These are phyloP conservation scores for Drosophila suzukii DNA, from an alignment of 1,140 invertebrate species.

Conservation along the genomic window DNA sequence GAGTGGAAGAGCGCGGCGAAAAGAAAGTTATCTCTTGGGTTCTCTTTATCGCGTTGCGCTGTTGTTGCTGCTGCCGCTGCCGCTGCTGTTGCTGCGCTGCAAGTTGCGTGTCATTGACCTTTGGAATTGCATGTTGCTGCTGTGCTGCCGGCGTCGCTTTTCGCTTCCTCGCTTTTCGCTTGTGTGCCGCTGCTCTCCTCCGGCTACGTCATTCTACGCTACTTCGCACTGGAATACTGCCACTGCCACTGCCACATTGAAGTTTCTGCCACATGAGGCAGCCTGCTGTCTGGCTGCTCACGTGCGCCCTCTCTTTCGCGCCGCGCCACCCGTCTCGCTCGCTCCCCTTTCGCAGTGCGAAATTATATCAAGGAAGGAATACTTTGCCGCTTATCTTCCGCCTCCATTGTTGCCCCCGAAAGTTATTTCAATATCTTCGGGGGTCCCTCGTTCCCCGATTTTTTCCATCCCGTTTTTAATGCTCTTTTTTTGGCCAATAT, in stretches of 20 bases:
- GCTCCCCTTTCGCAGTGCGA: constrained; percentile 44
- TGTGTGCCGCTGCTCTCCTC: constrained; percentile 50
- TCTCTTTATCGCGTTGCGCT: constrained; percentile 26
- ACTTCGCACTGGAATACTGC: constrained; percentile 59
- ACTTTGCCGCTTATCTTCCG: constrained; percentile 62
- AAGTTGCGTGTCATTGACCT: constrained; percentile 82
- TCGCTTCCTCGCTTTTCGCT: constrained; percentile 53
- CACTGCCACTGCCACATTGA: constrained; percentile 13
- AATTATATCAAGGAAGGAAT: constrained; percentile 71
- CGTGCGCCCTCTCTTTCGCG: constrained; percentile 47
- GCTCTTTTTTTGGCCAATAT: constrained; percentile 7
- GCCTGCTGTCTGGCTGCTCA: constrained; percentile 54
- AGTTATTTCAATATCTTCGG: constrained; percentile 75
- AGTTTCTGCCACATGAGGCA: constrained; percentile 56
- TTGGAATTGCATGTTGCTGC: constrained; percentile 80
- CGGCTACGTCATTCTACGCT: constrained; percentile 75
- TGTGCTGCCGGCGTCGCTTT: constrained; percentile 43
- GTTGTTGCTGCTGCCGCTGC: constrained; percentile 36
- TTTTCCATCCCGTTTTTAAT: constrained; percentile 11
- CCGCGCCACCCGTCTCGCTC: background rate
- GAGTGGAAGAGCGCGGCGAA: constrained; percentile 13
- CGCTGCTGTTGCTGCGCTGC: constrained; percentile 49
- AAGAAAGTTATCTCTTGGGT: constrained; percentile 14
- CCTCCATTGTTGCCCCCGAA: constrained; percentile 35
- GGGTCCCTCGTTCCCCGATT: constrained; percentile 13